Base-by-base conservation (phyloP, 2,888 invertebrate species). In the Deilephila elpenor region DNA sequence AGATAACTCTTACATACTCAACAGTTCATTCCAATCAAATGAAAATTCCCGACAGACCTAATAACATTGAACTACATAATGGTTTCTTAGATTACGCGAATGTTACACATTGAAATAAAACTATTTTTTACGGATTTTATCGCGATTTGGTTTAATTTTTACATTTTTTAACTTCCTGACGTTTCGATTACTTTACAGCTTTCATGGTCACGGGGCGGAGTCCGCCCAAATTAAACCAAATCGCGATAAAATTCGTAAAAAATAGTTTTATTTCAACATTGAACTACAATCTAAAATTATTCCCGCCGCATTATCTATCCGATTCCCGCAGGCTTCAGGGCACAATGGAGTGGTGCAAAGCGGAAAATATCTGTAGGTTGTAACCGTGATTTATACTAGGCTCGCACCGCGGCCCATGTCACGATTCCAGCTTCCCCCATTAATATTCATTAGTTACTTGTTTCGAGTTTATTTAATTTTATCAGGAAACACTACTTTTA, bases 361-460 rank as follows among this genome's bases (percentile, higher is more conserved):
- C 79, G 84, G 85, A 85, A 83, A 81, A 79, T 79, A 79, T 80
- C 86, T 83, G 32, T 78, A 79, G 79, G 79, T 80, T 83, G 82
- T 78, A 86, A 91, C 84, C 88, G 90, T 92, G 92, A 92, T 92
- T 93, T 92, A 91, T 92, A 86, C 86, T 84, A 83, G 84, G 82
- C 84, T 81, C 79, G 86, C 80, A 87, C 80, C 83, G 83, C 86
- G 86, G 89, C 89, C 89, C 89, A 83, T 89, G 91, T 91, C 91
- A 89, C 82, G 86, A 90, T 89, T 90, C 86, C 83, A 83, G 88
- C 90, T 91, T 87, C 80, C 75, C 77, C 86, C 91, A 92, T 93
- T 92, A 91, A 92, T 93, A 91, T 93, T 92, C 89, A 92, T 93
- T 93, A 91, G 84, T 83, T 86, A 90, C 88, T 89, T 89, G 86